These are phyloP conservation scores for Maniola hyperantus DNA, from an alignment of 2,888 invertebrate genomes.

Conservation along the genomic window DNA sequence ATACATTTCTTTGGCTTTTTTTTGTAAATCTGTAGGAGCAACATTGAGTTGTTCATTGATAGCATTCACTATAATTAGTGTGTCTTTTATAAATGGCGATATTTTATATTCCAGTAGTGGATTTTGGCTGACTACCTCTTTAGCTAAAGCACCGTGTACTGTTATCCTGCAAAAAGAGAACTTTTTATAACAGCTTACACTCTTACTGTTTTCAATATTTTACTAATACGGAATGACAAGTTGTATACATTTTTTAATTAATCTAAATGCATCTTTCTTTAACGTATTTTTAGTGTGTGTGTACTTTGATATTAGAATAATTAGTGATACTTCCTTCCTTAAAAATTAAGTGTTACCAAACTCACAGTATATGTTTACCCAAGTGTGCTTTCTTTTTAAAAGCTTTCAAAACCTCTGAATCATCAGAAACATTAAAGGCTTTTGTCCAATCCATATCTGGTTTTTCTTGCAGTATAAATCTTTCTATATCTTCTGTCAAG, in stretches of 20 bases:
- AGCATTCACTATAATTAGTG: slow-evolving; percentile 56
- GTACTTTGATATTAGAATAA: background rate
- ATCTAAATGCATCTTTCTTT: background rate
- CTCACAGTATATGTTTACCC: slow-evolving; percentile 72
- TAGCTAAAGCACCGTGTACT: slow-evolving; percentile 72
- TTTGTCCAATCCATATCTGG: slow-evolving; percentile 54
- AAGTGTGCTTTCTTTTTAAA: slow-evolving; percentile 53
- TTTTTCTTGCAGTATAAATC: slow-evolving; percentile 46
- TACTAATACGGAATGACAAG: background rate
- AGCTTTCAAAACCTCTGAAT: slow-evolving; percentile 58
- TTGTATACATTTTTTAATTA: background rate
- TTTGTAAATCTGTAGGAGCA: slow-evolving; percentile 49
- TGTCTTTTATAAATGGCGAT: slow-evolving; percentile 60
- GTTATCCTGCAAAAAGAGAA: slow-evolving; percentile 60
- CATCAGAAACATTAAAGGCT: slow-evolving; percentile 52
- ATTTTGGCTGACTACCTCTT: slow-evolving; percentile 73
- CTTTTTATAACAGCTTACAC: background rate
- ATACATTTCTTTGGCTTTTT: slow-evolving; percentile 55
- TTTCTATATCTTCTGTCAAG: slow-evolving; percentile 55
- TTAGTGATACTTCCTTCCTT: background rate
- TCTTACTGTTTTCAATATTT: background rate
- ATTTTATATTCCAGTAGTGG: slow-evolving; percentile 68
- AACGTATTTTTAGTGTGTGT: background rate
- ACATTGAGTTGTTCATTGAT: slow-evolving; percentile 59
- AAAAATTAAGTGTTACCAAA: slow-evolving; percentile 22